These are phyloP conservation scores for Drosophila pachea DNA, from an alignment of 1,140 invertebrate genomes.

Conservation along the genomic window DNA sequence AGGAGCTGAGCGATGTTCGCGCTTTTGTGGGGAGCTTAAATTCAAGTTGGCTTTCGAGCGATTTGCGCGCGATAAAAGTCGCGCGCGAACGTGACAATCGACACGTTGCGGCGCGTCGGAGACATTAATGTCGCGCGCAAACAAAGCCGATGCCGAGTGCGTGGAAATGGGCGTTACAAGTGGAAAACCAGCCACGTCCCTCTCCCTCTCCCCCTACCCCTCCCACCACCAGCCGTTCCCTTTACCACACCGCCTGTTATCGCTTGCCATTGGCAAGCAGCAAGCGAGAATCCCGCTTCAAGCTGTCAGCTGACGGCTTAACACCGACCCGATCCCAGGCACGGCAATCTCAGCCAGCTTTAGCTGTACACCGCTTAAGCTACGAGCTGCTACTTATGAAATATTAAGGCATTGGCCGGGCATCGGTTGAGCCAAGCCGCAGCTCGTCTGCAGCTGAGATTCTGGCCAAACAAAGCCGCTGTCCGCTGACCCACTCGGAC, in stretches of 20 bases:
- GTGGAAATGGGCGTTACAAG: slow-evolving; percentile 13
- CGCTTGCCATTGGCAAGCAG: slow-evolving; percentile 27
- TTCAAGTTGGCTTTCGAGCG: slow-evolving; percentile 51
- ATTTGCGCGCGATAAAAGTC: slow-evolving; percentile 66
- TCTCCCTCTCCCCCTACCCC: background rate
- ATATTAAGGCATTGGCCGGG: slow-evolving; percentile 25
- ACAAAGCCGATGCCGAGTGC: slow-evolving; percentile 39
- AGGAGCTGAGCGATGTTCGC: background rate
- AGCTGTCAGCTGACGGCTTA: background rate
- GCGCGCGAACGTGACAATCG: slow-evolving; percentile 66
- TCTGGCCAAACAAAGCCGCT: slow-evolving; percentile 3
- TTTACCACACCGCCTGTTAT: background rate
- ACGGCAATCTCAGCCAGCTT: slow-evolving; percentile 37
- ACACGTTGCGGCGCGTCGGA: slow-evolving; percentile 22
- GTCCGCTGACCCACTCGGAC: slow-evolving; percentile 14
- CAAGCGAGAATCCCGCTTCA: slow-evolving; percentile 6
- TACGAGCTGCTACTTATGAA: slow-evolving; percentile 40
- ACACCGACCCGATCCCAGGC: slow-evolving; percentile 7
- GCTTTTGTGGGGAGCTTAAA: slow-evolving; percentile 34
- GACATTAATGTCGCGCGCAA: slow-evolving; percentile 52
- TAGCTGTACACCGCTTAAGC: slow-evolving; percentile 26
- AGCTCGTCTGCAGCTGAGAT: too few species aligned
- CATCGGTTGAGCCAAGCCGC: background rate
- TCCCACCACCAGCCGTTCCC: slow-evolving; percentile 1
- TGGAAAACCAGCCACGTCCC: slow-evolving; percentile 13